Conservation (phyloP, 2,797 vertebrate genomes). For the Phoxinus dragarum region DNA sequence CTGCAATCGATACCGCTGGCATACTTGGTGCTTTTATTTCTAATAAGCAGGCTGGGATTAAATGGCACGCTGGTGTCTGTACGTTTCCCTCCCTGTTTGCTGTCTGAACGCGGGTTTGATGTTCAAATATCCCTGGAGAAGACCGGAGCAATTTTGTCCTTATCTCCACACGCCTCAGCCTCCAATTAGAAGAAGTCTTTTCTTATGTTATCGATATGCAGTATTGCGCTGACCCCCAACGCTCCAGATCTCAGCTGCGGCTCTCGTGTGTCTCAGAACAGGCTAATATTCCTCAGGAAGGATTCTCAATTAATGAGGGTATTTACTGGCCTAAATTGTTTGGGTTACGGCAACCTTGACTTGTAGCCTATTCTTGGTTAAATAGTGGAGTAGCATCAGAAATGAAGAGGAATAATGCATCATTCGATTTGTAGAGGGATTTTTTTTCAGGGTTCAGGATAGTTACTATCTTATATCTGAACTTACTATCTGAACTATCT, state of each 20-base stretch:
- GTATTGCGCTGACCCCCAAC: conserved; percentile 1
- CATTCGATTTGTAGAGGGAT: background rate
- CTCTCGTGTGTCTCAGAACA: conserved; percentile 26
- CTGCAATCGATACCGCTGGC: conserved; percentile 4
- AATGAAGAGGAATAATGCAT: background rate
- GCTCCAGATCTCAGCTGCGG: conserved; percentile 6
- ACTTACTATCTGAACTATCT: too few relatives aligned
- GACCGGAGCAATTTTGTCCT: conserved; percentile 12
- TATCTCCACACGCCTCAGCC: background rate
- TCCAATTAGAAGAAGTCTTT: conserved; percentile 25
- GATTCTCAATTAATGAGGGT: too few relatives aligned
- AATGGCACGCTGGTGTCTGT: background rate
- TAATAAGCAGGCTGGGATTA: conserved; percentile 30
- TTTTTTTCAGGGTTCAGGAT: background rate
- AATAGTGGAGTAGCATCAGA: background rate
- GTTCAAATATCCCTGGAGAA: conserved; percentile 41
- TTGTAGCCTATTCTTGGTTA: background rate
- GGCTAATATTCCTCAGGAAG: conserved; percentile 11
- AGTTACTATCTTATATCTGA: too few relatives aligned
- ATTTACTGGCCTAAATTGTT: conserved; percentile 17
- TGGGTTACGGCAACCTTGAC: conserved; percentile 21
- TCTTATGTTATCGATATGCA: conserved; percentile 1
- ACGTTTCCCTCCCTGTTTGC: conserved; percentile 30
- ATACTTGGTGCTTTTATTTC: conserved; percentile 20
- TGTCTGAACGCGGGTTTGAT: background rate